Percentiles rank a stretch among this genome's conserved stretches.
Evolutionary conservation across 2,888 invertebrate species (phyloP).

Genomic region (Peribatodes rhomboidaria): DNA sequence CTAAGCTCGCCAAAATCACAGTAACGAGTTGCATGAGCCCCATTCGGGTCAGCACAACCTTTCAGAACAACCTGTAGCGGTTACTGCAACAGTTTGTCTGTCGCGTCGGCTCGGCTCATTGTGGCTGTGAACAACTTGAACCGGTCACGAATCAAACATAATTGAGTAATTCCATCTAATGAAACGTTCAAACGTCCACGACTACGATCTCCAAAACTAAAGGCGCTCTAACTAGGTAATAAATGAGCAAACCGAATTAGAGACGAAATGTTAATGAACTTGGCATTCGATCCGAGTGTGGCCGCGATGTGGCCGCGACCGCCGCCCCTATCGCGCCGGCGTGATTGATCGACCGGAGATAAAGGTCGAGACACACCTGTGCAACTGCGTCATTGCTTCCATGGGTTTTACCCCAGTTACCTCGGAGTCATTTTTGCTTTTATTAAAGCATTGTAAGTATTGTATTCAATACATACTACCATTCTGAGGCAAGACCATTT

Average conservation of each 20-base stretch:
- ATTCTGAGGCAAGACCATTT: too few species aligned
- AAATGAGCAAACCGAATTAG: slow-evolving; percentile 27
- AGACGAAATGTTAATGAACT: slow-evolving; percentile 27
- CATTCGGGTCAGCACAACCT: too few species aligned
- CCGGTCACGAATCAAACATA: slow-evolving; percentile 12
- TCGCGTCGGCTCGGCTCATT: not conserved
- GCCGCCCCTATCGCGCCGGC: slow-evolving; percentile 4
- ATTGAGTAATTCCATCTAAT: slow-evolving; percentile 21
- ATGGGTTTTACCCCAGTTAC: too few species aligned
- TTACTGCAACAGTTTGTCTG: not conserved
- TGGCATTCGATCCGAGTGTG: slow-evolving; percentile 4
- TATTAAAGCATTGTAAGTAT: too few species aligned
- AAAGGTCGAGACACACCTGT: not conserved
- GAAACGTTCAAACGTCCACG: slow-evolving; percentile 1
- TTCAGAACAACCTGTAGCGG: too few species aligned
- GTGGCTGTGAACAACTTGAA: too few species aligned
- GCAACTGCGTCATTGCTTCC: not conserved
- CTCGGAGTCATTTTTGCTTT: too few species aligned
- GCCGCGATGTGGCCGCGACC: slow-evolving; percentile 7
- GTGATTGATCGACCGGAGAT: slow-evolving; percentile 22
- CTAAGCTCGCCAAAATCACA: too few species aligned
- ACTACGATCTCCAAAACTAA: slow-evolving; percentile 6
- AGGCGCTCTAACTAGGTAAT: slow-evolving; percentile 21
- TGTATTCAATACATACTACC: too few species aligned
- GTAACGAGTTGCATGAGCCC: too few species aligned